Evolutionary conservation across 2,113 vertebrate genomes (phyloP).

Genomic region (Chloroceryle aenea): DNA sequence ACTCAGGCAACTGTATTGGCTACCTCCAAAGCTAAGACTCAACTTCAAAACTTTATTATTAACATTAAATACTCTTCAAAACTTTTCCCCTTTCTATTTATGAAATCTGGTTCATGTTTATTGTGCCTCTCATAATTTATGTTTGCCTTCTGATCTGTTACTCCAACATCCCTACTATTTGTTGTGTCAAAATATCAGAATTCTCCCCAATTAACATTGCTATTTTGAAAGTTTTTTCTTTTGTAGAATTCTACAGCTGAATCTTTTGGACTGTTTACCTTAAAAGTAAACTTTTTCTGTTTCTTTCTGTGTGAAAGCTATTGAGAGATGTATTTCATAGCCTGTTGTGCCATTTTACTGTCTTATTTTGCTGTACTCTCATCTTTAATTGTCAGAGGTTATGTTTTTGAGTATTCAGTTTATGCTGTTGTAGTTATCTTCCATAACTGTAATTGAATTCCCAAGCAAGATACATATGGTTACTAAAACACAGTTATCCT

Average conservation of each 20-base stretch:
- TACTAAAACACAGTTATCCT: neutral
- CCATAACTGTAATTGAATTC: neutral
- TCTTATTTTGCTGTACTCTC: neutral
- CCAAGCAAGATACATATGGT: neutral
- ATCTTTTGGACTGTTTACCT: neutral
- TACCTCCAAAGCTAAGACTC: constrained; percentile 45
- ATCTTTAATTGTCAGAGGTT: neutral
- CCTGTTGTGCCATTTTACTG: neutral
- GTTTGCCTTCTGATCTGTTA: constrained; percentile 57
- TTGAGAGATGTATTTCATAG: neutral
- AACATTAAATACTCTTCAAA: constrained; percentile 62
- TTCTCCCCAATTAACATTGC: constrained; percentile 1
- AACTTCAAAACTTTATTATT: constrained; percentile 63
- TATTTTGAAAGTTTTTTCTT: neutral
- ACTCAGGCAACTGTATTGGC: neutral
- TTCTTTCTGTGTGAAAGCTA: neutral
- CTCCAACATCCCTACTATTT: constrained; percentile 20
- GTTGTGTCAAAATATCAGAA: constrained; percentile 35
- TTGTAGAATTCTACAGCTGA: neutral
- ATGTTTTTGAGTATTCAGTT: neutral
- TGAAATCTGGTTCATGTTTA: constrained; percentile 63
- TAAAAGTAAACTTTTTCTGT: neutral
- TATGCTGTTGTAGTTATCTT: neutral
- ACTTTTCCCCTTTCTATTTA: constrained; percentile 54
- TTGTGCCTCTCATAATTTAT: constrained; percentile 47